Base-by-base conservation (phyloP, 1,140 invertebrate species). In the Orius insidiosus region DNA sequence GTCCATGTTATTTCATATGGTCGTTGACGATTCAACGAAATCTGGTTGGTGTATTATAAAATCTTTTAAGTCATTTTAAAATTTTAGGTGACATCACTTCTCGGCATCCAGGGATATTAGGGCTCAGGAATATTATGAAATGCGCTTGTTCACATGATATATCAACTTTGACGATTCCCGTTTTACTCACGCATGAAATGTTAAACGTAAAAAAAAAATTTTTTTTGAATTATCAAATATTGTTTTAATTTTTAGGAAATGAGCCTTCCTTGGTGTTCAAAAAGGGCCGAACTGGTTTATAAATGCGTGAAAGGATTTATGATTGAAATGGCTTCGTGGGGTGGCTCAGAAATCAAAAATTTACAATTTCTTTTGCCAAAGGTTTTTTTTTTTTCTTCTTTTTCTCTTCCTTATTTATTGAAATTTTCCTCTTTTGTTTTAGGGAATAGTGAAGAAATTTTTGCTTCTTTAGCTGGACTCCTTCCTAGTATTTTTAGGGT, bases 241-340 rank as follows among this genome's bases (percentile, higher is more conserved):
- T 24, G 24, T 24, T 44, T 51, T 49, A 54, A 49, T 66, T 64
- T n/a, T 41, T 55, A 84, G 83, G 86, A 92, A 57, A 96, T 96
- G 88, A 97, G 90, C 3, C 81, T 92, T 33, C 76, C 78, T 13
- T 98, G 93, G 93, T 97, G 93, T 63, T 74, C 87, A 53, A 85
- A 89, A 59, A 65, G 95, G 55, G 93, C 93, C 0, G 95, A 98
- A 65, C 65, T 98, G 48, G 81, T 98, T 47, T 90, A 95, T 56
- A 98, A 98, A 66, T 98, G 94, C 68, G 83, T 96, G 13, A 98
- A 98, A 71, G 95, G 94, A 1, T 98, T 97, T 62, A 93, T 98
- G 86, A 95, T 98, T 61, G 94, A 98, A 69, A 92, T 92, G 73
- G 80, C 86, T 5, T 86, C 82, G 1, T 85, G 78, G 78, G 86